Base-by-base conservation (phyloP, 2,797 vertebrate species). In the Allobates femoralis region DNA sequence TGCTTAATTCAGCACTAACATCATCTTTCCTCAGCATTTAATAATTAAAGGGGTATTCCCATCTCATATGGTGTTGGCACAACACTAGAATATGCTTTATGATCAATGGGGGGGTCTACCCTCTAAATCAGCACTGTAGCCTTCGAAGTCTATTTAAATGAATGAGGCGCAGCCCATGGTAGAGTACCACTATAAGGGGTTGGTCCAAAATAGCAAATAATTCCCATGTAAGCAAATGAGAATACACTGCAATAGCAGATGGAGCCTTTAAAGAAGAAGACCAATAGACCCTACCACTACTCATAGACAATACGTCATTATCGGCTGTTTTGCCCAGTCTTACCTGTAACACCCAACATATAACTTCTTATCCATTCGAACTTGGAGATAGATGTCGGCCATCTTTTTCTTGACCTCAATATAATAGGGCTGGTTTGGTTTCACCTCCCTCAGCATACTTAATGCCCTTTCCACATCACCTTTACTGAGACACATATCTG, bases 321-420 rank as follows among this genome's bases (percentile, higher is more conserved):
- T 19, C 1, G 6, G 3, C 19, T 12, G 37, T 28, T 10, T 79
- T 60, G 18, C 14, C 30, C 2, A 1, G 19, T 53, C 86, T 89
- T 76, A 96, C 95, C 90, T 91, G 89, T 95, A 95, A 81, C 95
- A 96, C 5, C 88, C 85, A 0, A 95, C 92, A 79, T 94, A 96
- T 74, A 95, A 91, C 34, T 81, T 90, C 73, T 78, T 76, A 26
- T 95, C 93, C 56, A 89, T 94, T 79, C 84, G 85, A 23, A 60
- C 90, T 28, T 91, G 84, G 82, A 95, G 92, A 87, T 95, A 96
- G 84, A 96, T 93, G 85, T 82, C 85, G 37, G 95, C 94, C 94
- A 95, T 94, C 90, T 95, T 95, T 90, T 95, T 92, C 69, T 90
- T 93, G 83, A 94, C 94, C 11, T 94, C 91, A 0, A 30, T 90